A percentile compares a stretch with the other conserved stretches of the same genome.
phyloP scores from a whole-genome alignment of 2,113 vertebrate species.

The Gnathonemus longibarbis region DNA sequence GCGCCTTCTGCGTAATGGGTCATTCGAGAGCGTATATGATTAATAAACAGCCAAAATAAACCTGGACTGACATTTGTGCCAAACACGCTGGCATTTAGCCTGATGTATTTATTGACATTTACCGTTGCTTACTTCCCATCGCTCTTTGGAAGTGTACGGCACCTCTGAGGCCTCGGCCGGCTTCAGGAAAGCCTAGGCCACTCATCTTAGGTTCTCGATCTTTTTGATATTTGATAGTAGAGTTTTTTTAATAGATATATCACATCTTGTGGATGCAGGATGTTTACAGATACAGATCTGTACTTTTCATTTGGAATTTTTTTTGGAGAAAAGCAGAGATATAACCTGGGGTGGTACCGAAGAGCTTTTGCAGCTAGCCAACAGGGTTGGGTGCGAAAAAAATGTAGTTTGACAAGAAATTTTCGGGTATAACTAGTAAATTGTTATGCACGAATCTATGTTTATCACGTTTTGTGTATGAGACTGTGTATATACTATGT shows the following conservation, averaged over 20 bases:
- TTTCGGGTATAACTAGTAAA: background rate
- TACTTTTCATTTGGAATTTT: background rate
- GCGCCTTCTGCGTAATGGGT: background rate
- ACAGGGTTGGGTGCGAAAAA: background rate
- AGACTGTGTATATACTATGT: background rate
- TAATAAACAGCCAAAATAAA: constrained; percentile 39
- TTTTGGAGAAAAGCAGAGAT: background rate
- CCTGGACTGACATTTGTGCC: constrained; percentile 51
- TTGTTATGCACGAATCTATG: background rate
- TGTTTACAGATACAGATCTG: background rate
- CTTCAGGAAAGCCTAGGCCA: background rate
- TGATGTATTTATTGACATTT: constrained; percentile 55
- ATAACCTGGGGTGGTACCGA: background rate
- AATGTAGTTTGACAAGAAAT: background rate
- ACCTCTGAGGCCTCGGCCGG: background rate
- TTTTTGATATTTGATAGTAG: background rate
- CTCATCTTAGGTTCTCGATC: background rate
- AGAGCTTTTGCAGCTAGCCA: background rate
- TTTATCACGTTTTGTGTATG: background rate
- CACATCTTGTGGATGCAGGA: background rate
- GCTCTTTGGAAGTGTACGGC: constrained; percentile 26
- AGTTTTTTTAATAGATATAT: background rate
- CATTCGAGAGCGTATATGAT: background rate
- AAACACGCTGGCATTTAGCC: constrained; percentile 51
- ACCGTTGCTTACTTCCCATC: constrained; percentile 11